Conservation (phyloP, 2,888 invertebrate species). For the Xiphydria camelus region DNA sequence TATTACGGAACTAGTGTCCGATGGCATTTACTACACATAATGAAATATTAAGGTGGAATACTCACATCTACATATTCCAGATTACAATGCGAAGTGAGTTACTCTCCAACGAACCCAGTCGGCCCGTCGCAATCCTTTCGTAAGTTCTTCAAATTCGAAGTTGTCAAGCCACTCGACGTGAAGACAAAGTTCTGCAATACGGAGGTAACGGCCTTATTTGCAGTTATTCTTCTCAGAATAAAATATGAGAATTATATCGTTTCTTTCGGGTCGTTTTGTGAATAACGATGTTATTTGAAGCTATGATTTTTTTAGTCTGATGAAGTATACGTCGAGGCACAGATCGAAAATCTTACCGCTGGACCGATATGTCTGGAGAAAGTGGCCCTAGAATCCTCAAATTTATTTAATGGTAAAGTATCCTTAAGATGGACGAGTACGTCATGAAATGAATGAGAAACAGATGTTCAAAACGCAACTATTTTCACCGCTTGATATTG, state of each 20-base stretch:
- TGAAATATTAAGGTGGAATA: too few species aligned
- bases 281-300: not conserved
- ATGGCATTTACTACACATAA: too few species aligned
- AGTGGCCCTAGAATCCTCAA: constrained; percentile 90
- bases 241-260: too few species aligned
- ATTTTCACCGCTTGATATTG: too few species aligned
- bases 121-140: constrained; percentile 80
- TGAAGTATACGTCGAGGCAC: constrained; percentile 73
- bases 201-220: constrained; percentile 60
- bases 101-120: constrained; percentile 68
- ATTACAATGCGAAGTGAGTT: constrained; percentile 94
- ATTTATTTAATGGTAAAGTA: constrained; percentile 81
- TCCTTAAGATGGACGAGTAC: too few species aligned
- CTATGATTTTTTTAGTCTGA: constrained; percentile 60
- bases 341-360: constrained; percentile 91
- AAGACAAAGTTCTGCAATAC: constrained; percentile 98
- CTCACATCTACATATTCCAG: constrained; percentile 61
- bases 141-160: constrained; percentile 98
- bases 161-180: constrained; percentile 95
- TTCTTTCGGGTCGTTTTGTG: constrained; percentile 2
- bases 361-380: constrained; percentile 93
- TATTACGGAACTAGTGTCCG: too few species aligned
- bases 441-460: too few species aligned
- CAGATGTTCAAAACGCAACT: too few species aligned
- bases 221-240: too few species aligned